Base-by-base conservation (phyloP, 2,797 vertebrate genomes). In the Sarcophilus harrisii region DNA sequence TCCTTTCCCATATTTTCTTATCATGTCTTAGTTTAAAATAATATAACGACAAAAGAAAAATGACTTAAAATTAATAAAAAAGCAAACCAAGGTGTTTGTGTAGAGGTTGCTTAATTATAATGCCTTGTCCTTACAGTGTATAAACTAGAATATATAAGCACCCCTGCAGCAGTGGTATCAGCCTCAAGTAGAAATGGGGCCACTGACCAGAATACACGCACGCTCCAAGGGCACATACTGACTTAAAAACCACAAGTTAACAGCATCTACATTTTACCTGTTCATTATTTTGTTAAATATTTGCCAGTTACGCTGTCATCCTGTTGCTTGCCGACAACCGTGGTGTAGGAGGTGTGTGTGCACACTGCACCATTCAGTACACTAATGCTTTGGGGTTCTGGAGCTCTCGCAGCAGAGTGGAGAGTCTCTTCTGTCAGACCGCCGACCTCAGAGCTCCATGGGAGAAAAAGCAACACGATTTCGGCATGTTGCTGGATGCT, bases 191-290 rank as follows among this genome's bases (percentile, higher is more conserved):
- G 38, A 87, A 81, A 9, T 45, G 18, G n/a, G 18, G 21, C 66
- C 66, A 81, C 18, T 81, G 38, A 87, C 45, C 38, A 24, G 21
- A 45, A 38, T 18, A 81, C 24, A 45, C 21, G n/a, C n/a, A 49
- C 49, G 32, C 16, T 6, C 18, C 28, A 21, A 81, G n/a, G 4
- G 1, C 14, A 73, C 62, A 73, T n/a, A 38, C 2, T 38, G 66
- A 73, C 66, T 73, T 73, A 73, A n/a, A 81, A 81, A 73, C 66
- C 73, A 81, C 73, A 81, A 81, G 73, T 38, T 87, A 87, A 87
- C 4, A 45, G n/a, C 21, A 38, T 66, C 6, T 73, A 21, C 18
- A 8, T 81, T 73, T 38, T 73, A 73, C 32, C n/a, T n/a, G n/a
- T 38, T 38, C 21, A 38, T 73, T 73, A 73, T 38, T 38, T 38